Percentiles rank a stretch among this genome's conserved stretches.
These are phyloP conservation scores for Salvator merianae DNA, from an alignment of 2,113 vertebrate species.

Conservation along the genomic window DNA sequence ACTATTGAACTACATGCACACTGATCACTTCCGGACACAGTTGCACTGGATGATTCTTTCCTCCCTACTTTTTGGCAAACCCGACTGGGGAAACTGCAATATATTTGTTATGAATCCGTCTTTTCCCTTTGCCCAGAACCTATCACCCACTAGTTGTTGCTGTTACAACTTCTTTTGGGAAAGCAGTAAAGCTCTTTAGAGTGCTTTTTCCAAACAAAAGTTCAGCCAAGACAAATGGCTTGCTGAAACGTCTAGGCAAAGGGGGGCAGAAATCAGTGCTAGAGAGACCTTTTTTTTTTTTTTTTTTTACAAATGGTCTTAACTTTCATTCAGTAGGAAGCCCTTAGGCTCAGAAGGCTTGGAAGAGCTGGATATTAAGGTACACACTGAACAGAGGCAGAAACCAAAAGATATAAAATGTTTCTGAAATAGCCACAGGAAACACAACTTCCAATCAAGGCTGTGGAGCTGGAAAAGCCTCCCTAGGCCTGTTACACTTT, in stretches of 20 bases:
- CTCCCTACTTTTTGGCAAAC: neutral
- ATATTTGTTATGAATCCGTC: neutral
- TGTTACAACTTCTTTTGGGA: neutral
- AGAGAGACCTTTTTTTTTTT: neutral
- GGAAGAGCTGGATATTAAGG: slow-evolving; percentile 10
- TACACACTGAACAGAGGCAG: neutral
- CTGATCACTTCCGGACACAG: neutral
- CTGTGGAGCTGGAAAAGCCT: slow-evolving; percentile 4
- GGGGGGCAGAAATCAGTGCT: neutral
- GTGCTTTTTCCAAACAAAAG: slow-evolving; percentile 16
- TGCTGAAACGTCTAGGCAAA: neutral
- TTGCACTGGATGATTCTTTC: neutral
- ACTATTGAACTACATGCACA: neutral
- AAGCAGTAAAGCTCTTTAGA: neutral
- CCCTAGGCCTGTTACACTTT: slow-evolving; percentile 7
- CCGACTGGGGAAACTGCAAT: neutral
- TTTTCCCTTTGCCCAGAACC: neutral
- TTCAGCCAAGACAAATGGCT: slow-evolving; percentile 6
- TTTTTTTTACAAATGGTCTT: slow-evolving; percentile 15
- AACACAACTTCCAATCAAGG: slow-evolving; percentile 18
- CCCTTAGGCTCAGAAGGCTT: neutral
- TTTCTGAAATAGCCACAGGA: slow-evolving; percentile 14
- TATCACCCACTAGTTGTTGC: neutral
- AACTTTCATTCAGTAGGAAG: slow-evolving; percentile 24
- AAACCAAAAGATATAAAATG: slow-evolving; percentile 19